Conservation (phyloP, 2,797 vertebrate genomes). For the Eptatretus atami region DNA sequence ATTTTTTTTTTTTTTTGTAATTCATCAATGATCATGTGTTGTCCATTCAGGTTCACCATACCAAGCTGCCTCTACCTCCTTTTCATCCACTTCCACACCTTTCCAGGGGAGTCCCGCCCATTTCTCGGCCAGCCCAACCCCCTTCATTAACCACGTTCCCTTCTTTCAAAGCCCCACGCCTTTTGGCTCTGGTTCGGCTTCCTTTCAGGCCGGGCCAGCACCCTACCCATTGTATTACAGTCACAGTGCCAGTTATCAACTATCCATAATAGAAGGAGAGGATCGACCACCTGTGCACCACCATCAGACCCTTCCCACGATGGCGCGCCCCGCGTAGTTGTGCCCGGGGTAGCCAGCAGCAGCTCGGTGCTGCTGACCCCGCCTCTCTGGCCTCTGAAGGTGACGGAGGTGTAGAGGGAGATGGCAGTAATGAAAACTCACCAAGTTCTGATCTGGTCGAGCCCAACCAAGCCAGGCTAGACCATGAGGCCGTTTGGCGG, state of each 20-base stretch:
- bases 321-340: background rate
- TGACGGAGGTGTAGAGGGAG: background rate
- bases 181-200: background rate
- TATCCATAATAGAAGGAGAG: conserved; percentile 1
- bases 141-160: background rate
- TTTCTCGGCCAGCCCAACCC: conserved; percentile 2
- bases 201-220: background rate
- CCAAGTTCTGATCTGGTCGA: background rate
- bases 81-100: background rate
- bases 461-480: background rate
- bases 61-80: background rate
- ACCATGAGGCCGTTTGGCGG: background rate
- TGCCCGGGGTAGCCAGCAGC: background rate
- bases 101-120: background rate
- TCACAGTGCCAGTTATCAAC: background rate
- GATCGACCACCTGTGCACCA: background rate
- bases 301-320: background rate
- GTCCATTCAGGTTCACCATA: too few relatives aligned
- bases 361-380: conserved; percentile 1
- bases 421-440: background rate
- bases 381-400: background rate
- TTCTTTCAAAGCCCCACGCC: background rate
- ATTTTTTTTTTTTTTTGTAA: too few relatives aligned
- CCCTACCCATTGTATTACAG: background rate
- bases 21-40: too few relatives aligned